A percentile compares a stretch with the other conserved stretches of the same genome.
Conservation (phyloP, 2,113 vertebrate genomes). For the Gymnobelideus leadbeateri region DNA sequence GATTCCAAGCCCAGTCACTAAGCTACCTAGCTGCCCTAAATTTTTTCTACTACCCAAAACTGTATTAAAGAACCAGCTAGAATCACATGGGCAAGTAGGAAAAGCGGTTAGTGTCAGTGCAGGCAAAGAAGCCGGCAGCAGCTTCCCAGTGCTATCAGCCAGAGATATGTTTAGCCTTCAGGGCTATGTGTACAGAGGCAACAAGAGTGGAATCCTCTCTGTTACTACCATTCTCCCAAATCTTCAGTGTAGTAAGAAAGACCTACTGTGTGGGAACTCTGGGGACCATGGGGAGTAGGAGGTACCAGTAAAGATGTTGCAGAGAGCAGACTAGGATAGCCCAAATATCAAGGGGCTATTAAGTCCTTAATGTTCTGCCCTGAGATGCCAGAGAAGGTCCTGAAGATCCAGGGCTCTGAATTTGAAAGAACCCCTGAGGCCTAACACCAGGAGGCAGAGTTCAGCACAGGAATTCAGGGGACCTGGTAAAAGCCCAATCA, state of each 20-base stretch:
- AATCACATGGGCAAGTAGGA: not conserved
- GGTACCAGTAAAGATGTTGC: not conserved
- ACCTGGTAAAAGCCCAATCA: not conserved
- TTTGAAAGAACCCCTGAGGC: not conserved
- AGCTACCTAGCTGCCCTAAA: too few species aligned
- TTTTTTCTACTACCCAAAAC: not conserved
- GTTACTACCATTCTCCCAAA: not conserved
- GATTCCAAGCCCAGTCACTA: too few species aligned
- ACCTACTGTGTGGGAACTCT: not conserved
- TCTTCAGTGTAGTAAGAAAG: not conserved
- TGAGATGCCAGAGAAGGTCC: not conserved
- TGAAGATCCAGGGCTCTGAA: not conserved
- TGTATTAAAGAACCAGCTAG: not conserved
- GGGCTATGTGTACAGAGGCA: too few species aligned
- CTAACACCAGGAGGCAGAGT: not conserved
- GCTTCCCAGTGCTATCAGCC: not conserved
- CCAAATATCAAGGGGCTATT: not conserved
- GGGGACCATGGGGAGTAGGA: too few species aligned
- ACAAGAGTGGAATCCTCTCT: not conserved
- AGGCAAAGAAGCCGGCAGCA: not conserved
- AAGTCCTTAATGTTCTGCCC: not conserved
- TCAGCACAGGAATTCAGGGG: not conserved
- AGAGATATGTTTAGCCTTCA: not conserved
- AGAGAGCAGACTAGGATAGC: not conserved
- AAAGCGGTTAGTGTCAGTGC: not conserved